A percentile compares a stretch with the other conserved stretches of the same genome.
Conservation (phyloP, 2,888 invertebrate species). For the Diploptera punctata region DNA sequence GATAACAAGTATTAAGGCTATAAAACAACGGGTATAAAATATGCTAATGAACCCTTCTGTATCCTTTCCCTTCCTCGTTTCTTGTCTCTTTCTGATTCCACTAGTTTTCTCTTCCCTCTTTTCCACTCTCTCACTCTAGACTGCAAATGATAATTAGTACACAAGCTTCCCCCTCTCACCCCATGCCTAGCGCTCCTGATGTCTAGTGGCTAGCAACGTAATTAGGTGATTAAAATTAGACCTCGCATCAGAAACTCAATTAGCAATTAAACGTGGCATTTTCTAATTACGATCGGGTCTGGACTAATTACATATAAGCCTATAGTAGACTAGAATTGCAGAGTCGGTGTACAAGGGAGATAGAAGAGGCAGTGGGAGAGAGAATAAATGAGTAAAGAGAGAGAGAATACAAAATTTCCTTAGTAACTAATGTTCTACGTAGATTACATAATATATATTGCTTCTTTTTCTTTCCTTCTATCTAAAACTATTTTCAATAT, state of each 20-base stretch:
- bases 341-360: conserved; percentile 14
- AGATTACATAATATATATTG: conserved; percentile 25
- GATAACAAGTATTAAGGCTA: conserved; percentile 31
- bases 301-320: conserved; percentile 38
- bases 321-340: conserved; percentile 35
- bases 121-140: conserved; percentile 3
- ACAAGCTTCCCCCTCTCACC: conserved; percentile 20
- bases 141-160: conserved; percentile 38
- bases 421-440: conserved; percentile 22
- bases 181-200: conserved; percentile 10
- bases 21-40: conserved; percentile 38
- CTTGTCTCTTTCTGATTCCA: not conserved
- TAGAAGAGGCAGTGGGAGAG: not conserved
- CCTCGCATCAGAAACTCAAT: conserved; percentile 65
- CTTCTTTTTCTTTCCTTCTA: not conserved
- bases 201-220: conserved; percentile 48
- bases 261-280: conserved; percentile 66
- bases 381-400: not conserved
- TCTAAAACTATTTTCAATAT: no score
- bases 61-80: not conserved
- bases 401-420: conserved; percentile 13
- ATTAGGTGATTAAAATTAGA: conserved; percentile 67
- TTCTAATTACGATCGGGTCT: conserved; percentile 59
- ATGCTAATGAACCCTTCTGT: conserved; percentile 36
- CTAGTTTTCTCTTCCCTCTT: not conserved